Evolutionary conservation across 2,888 invertebrate species (phyloP).

Genomic region (Pantelozetes paolii): DNA sequence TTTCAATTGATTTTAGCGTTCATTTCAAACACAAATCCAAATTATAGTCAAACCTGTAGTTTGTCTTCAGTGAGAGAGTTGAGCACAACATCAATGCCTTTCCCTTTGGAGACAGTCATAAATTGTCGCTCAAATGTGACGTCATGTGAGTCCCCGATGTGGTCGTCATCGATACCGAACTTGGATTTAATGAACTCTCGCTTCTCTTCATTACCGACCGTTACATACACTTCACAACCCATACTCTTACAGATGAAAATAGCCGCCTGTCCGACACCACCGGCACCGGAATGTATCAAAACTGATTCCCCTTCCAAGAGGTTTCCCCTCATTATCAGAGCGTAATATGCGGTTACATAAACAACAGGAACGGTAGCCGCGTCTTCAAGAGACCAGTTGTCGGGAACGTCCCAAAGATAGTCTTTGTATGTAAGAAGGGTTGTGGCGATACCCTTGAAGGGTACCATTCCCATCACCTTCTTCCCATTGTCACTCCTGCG

Average conservation of each 20-base stretch:
- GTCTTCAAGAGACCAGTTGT: constrained; percentile 79
- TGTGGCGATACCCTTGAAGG: constrained; percentile 82
- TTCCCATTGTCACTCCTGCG: constrained; percentile 64
- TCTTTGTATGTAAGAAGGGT: constrained; percentile 60
- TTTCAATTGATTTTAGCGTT: background rate
- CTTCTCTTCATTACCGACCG: constrained; percentile 74
- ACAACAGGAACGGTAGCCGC: constrained; percentile 91
- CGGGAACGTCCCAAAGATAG: constrained; percentile 80
- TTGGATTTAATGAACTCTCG: constrained; percentile 76
- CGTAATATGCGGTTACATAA: constrained; percentile 81
- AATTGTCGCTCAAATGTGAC: constrained; percentile 85
- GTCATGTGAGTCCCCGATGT: constrained; percentile 88
- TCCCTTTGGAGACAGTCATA: constrained; percentile 74
- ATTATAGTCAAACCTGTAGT: constrained; percentile 71
- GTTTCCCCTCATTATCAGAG: constrained; percentile 77
- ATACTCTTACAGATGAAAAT: constrained; percentile 84
- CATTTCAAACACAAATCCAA: constrained; percentile 50
- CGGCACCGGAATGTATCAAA: constrained; percentile 82
- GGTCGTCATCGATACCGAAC: constrained; percentile 75
- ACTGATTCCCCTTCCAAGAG: constrained; percentile 77
- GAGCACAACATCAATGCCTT: constrained; percentile 83
- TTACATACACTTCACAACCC: constrained; percentile 84
- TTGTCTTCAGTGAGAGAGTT: constrained; percentile 94
- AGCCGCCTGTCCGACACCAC: constrained; percentile 95
- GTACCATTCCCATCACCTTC: constrained; percentile 91